Evolutionary conservation across 2,888 invertebrate species (phyloP).

Genomic region (Cactoblastis cactorum): DNA sequence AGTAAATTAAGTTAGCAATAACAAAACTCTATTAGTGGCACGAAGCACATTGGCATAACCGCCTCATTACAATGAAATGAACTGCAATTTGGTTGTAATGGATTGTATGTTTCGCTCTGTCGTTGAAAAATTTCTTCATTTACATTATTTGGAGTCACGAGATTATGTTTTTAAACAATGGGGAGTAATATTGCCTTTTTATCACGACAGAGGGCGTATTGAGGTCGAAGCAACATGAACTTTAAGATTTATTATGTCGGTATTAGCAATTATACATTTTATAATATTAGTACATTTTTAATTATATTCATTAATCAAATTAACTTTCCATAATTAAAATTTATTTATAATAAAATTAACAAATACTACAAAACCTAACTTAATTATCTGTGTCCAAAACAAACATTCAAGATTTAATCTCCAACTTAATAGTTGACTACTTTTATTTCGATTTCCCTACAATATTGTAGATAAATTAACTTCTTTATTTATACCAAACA

Average conservation of each 20-base stretch:
- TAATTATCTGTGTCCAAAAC: too few species aligned
- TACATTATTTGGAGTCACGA: constrained; percentile 44
- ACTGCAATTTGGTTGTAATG: constrained; percentile 63
- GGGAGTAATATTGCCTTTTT: not conserved
- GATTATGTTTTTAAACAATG: constrained; percentile 12
- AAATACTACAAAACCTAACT: too few species aligned
- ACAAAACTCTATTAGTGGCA: constrained; percentile 57
- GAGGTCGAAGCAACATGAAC: not conserved
- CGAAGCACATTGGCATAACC: constrained; percentile 48
- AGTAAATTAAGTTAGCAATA: constrained; percentile 42
- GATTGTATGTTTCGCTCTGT: constrained; percentile 43
- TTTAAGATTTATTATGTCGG: not conserved
- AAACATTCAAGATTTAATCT: too few species aligned
- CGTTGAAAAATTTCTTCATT: constrained; percentile 55
- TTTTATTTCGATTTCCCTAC: too few species aligned
- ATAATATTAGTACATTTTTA: too few species aligned
- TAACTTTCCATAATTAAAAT: too few species aligned
- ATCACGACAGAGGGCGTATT: not conserved
- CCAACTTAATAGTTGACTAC: too few species aligned
- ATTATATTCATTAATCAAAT: too few species aligned
- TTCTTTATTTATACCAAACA: not conserved
- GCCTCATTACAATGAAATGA: constrained; percentile 56
- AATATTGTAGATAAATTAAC: too few species aligned
- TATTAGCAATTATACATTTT: too few species aligned
- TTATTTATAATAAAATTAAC: too few species aligned